Conservation (phyloP, 2,797 vertebrate genomes). For the Pangasius sanitwongsei region DNA sequence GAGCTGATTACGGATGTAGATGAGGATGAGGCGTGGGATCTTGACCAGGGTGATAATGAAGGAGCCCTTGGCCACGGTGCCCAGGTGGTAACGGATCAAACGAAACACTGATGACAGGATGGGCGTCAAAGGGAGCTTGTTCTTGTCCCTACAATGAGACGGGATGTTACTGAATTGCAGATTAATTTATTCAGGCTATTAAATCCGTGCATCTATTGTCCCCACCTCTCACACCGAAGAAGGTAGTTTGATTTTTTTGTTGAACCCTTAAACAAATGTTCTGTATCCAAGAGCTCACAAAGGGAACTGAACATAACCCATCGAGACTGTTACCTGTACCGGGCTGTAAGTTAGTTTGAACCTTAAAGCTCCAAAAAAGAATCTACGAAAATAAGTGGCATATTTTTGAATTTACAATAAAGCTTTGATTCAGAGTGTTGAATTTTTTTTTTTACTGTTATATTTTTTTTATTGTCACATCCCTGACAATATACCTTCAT, state of each 20-base stretch:
- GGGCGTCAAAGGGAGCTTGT: conserved; percentile 89
- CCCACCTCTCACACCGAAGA: neutral
- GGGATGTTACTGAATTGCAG: conserved; percentile 13
- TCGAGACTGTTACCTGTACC: neutral
- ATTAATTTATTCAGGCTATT: neutral
- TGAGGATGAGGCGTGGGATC: conserved; percentile 92
- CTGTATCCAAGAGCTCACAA: neutral
- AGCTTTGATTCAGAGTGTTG: neutral
- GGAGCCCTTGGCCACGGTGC: conserved; percentile 95
- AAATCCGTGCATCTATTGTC: neutral
- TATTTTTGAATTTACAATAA: neutral
- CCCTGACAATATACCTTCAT: neutral
- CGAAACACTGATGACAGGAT: conserved; percentile 92
- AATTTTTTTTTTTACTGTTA: neutral
- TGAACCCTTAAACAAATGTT: neutral
- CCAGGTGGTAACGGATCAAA: conserved; percentile 91
- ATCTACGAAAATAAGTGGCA: too few species aligned
- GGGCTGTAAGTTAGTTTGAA: neutral
- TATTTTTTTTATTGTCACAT: neutral
- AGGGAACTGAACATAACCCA: neutral
- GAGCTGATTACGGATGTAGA: conserved; percentile 95
- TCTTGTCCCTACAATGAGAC: conserved; percentile 84
- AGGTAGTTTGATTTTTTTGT: neutral
- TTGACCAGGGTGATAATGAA: conserved; percentile 98
- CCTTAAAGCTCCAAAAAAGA: neutral